Evolutionary conservation across 2,797 vertebrate genomes (phyloP).

Genomic region (Xenentodon cancila): DNA sequence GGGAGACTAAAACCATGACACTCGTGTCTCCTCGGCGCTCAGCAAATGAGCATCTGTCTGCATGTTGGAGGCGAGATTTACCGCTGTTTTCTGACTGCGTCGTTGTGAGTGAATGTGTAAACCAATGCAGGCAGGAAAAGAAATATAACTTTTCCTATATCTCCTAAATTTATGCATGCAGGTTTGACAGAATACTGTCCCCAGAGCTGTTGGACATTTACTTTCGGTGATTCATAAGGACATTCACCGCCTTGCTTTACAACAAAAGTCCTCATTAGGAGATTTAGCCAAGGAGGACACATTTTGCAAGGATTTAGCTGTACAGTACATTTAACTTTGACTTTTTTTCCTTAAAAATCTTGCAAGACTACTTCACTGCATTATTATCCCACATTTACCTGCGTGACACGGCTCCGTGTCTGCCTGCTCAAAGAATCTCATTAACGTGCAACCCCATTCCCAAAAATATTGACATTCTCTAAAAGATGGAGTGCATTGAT

Average conservation of each 20-base stretch:
- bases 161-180: conserved; percentile 37
- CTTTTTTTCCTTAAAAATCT: too few relatives aligned
- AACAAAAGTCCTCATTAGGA: background rate
- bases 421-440: too few relatives aligned
- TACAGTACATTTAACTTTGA: too few relatives aligned
- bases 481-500: too few relatives aligned
- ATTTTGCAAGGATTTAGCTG: too few relatives aligned
- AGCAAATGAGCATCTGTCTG: conserved; percentile 46
- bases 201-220: conserved; percentile 16
- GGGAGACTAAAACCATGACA: conserved; percentile 24
- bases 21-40: conserved; percentile 11
- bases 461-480: too few relatives aligned
- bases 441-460: too few relatives aligned
- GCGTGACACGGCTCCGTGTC: too few relatives aligned
- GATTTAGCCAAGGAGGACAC: too few relatives aligned
- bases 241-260: conserved; percentile 3
- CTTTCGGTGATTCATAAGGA: conserved; percentile 19
- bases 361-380: too few relatives aligned
- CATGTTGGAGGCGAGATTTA: conserved; percentile 35
- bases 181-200: conserved; percentile 35
- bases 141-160: conserved; percentile 32
- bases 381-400: too few relatives aligned
- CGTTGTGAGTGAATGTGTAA: conserved; percentile 23
- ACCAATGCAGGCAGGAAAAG: conserved; percentile 3
- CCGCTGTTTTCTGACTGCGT: conserved; percentile 29